Conservation (phyloP, 2,888 invertebrate genomes). For the Psococerastis gibbosa region DNA sequence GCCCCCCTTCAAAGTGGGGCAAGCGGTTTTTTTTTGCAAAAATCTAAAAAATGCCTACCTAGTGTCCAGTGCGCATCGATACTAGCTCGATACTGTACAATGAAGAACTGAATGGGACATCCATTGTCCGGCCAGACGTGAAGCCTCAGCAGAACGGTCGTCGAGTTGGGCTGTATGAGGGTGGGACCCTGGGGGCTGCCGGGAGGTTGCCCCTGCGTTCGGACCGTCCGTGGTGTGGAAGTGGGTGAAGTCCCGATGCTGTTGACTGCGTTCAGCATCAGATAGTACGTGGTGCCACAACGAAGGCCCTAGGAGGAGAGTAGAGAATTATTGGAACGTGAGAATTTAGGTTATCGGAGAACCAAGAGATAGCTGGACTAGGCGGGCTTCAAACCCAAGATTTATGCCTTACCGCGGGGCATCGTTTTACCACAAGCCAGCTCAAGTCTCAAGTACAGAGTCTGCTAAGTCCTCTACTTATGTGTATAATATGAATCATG, state of each 20-base stretch:
- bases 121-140: slow-evolving; percentile 58
- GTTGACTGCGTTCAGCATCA: slow-evolving; percentile 48
- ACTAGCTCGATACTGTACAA: slow-evolving; percentile 44
- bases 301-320: slow-evolving; percentile 32
- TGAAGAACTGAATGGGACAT: slow-evolving; percentile 47
- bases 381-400: too few relatives aligned
- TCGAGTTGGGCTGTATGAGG: slow-evolving; percentile 49
- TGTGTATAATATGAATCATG: too few relatives aligned
- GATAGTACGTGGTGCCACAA: slow-evolving; percentile 54
- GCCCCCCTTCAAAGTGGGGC: too few relatives aligned
- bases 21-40: too few relatives aligned
- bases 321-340: too few relatives aligned
- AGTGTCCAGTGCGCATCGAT: slow-evolving; percentile 47
- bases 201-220: slow-evolving; percentile 52
- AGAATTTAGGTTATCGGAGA: too few relatives aligned
- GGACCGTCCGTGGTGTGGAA: slow-evolving; percentile 44
- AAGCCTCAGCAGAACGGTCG: slow-evolving; percentile 42
- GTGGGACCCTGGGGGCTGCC: slow-evolving; percentile 42
- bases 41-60: too few relatives aligned
- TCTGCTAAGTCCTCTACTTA: too few relatives aligned
- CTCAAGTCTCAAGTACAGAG: too few relatives aligned
- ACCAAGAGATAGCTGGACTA: too few relatives aligned
- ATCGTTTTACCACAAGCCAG: too few relatives aligned
- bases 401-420: too few relatives aligned
- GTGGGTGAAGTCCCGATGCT: slow-evolving; percentile 50